Evolutionary conservation across 2,888 invertebrate species (phyloP).

Genomic region (Conomelus anceps): DNA sequence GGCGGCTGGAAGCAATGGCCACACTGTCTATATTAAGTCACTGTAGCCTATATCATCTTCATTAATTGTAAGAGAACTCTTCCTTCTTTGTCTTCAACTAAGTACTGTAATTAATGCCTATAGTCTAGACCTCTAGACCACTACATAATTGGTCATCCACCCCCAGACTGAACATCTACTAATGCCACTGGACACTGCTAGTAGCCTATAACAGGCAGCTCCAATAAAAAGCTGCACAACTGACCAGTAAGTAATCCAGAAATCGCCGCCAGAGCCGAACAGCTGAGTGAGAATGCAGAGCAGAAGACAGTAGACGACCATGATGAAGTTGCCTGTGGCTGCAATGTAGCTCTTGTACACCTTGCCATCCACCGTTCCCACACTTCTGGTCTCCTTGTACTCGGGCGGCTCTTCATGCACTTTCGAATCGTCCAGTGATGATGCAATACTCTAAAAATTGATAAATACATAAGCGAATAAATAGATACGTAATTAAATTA

Average conservation of each 20-base stretch:
- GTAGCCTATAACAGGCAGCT: neutral
- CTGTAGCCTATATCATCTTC: too few species aligned
- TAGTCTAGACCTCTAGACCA: too few species aligned
- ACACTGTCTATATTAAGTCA: too few species aligned
- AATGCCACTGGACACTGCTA: neutral
- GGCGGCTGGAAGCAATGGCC: too few species aligned
- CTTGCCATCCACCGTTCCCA: slow-evolving; percentile 54
- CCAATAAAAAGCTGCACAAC: slow-evolving; percentile 29
- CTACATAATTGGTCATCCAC: too few species aligned
- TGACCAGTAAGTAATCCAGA: slow-evolving; percentile 67
- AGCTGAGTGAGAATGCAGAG: slow-evolving; percentile 56
- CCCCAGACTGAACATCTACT: neutral
- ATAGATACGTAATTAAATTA: too few species aligned
- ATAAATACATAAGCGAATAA: neutral
- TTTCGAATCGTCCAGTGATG: slow-evolving; percentile 31
- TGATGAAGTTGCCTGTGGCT: slow-evolving; percentile 61
- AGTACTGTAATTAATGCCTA: too few species aligned
- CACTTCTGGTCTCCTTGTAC: slow-evolving; percentile 52
- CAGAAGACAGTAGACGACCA: slow-evolving; percentile 52
- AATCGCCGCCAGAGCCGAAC: slow-evolving; percentile 59
- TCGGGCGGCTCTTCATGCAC: slow-evolving; percentile 28
- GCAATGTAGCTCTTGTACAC: slow-evolving; percentile 63
- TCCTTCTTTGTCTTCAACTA: too few species aligned
- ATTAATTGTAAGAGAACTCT: too few species aligned
- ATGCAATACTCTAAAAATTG: slow-evolving; percentile 34